phyloP scores from a whole-genome alignment of 1,140 invertebrate species.

The Cyphomyrmex costatus region DNA sequence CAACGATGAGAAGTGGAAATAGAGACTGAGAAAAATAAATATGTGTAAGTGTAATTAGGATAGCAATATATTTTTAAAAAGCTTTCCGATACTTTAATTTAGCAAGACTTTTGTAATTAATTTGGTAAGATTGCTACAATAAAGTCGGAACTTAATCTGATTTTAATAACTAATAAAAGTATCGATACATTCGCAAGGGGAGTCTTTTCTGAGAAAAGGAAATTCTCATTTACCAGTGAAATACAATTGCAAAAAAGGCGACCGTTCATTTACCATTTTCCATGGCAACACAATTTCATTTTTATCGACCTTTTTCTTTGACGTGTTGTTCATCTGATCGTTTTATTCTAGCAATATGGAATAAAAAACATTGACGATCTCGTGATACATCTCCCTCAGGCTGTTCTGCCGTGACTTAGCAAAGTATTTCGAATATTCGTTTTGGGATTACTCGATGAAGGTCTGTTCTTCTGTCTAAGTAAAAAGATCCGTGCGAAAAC shows the following conservation, averaged over 20 bases:
- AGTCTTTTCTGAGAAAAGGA: background rate
- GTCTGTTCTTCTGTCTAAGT: background rate
- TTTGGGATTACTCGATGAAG: constrained; percentile 42
- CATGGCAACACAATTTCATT: background rate
- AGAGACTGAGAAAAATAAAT: constrained; percentile 29
- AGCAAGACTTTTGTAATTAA: background rate
- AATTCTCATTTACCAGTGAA: constrained; percentile 3
- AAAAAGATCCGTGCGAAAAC: background rate
- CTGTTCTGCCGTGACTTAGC: constrained; percentile 54
- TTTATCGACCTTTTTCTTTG: background rate
- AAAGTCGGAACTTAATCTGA: background rate
- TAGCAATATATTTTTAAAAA: constrained; percentile 4
- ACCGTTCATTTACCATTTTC: background rate
- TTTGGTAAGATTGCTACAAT: background rate
- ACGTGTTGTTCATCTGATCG: background rate
- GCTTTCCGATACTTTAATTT: constrained; percentile 2
- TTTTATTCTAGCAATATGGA: background rate
- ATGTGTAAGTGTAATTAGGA: constrained; percentile 2
- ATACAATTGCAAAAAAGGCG: constrained; percentile 22
- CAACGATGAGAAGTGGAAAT: background rate
- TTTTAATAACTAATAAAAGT: constrained; percentile 18
- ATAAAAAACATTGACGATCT: constrained; percentile 2
- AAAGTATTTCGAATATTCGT: constrained; percentile 41
- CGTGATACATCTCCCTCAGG: constrained; percentile 26
- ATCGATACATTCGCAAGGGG: no score